Base-by-base conservation (phyloP, 2,888 invertebrate species). In the Choreutis nemorana region DNA sequence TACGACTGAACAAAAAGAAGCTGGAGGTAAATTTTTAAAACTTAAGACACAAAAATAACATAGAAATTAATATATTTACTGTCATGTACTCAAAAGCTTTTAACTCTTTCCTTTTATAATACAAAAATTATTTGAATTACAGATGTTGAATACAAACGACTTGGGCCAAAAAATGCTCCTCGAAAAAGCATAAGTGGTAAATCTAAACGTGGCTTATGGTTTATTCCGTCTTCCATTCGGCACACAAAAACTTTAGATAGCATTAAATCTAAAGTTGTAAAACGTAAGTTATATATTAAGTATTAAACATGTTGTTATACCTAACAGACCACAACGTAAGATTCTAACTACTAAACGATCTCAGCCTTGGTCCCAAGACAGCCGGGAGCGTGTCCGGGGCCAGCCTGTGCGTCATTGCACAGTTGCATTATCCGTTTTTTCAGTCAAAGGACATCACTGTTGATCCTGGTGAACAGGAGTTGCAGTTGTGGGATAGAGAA, bases 171-270 rank as follows among this genome's bases (percentile, higher is more conserved):
- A 67, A 68, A 29, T 59, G 57, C 2, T 47, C 50, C 12, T 48
- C 56, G 13, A 51, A 22, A 56, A 49, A 28, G 79, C 72, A 43
- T 8, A 18, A 18, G 2, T 46, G 49, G 28, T 79, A 73, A 43
- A 41, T 52, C 2, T 11, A 79, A 75, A 46, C 61, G 72, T 2
- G 64, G 73, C 1, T 52, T 81, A n/a, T 80, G 81, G 73, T 81
- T 81, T 30, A 73, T 81, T 32, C 79, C 80, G 5, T 70, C 72
- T 22, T 72, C 77, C 9, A 70, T 79, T 35, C 62, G 78, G 6
- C 78, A 79, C 37, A 80, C 79, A 1, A 75, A 75, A 44, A 80
- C 78, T 5, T 51, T 79, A 29, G 80, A 78, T 34, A 78, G 73
- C 37, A 77, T 78, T 10, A 78, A 78, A 41, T 75, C 78, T 1